Base-by-base conservation (phyloP, 2,888 invertebrate species). In the Dendrolimus houi region DNA sequence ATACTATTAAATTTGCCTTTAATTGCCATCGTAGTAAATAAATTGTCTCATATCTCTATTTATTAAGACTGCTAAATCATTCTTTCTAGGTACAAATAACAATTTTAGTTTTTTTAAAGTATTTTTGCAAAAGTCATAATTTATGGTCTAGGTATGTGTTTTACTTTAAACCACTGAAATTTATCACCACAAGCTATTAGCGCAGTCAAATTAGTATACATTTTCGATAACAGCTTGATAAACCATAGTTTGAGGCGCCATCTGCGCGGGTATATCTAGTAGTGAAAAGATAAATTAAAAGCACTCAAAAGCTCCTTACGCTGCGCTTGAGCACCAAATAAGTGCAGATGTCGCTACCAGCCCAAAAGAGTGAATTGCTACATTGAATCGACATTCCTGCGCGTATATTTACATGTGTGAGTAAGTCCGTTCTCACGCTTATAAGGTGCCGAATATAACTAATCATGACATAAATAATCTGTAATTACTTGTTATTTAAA, bases 331-430 rank as follows among this genome's bases (percentile, higher is more conserved):
- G 72, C 74, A 75, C 71, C 74, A 72, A 29, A 29, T 29, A 6
- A 29, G 6, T 29, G 29, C 75, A 75, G 80, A 77, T 80, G 83
- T 82, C 83, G 47, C 47, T 47, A 12, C 47, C 12, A 47, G 47
- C 47, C 12, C 47, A 47, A 47, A 47, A 47, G 9, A 47, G 9
- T 85, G 83, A 86, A 89, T 89, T 89, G 88, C 87, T 86, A 87
- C 86, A 88, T 88, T 88, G 86, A 89, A 84, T 84, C 89, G 82
- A 89, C 90, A 91, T 91, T 91, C 91, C 90, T 87, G 65, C 85
- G 88, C 88, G 89, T 88, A 87, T 66, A 64, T 77, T 72, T 81
- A 54, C 41, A 75, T 87, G 87, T 87, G 88, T 89, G 87, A 55
- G 87, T 88, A 67, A 65, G 41, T 65, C 63, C 72, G 79, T 87